Evolutionary conservation across 2,888 invertebrate species (phyloP).

Genomic region (Plusia festucae): DNA sequence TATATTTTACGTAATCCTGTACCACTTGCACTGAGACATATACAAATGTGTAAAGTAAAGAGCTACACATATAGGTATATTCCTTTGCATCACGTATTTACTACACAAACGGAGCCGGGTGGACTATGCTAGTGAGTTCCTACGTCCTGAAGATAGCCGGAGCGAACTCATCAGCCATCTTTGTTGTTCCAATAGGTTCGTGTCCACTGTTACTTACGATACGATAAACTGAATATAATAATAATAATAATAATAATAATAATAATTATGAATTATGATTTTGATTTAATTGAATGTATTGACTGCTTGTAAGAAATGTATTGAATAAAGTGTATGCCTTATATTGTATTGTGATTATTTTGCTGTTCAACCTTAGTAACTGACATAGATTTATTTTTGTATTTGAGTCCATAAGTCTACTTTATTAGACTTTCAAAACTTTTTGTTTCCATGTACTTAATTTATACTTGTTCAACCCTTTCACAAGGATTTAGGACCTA

Average conservation of each 20-base stretch:
- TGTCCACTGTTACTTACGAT: conserved; percentile 20
- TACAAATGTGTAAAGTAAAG: too few species aligned
- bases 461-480: too few species aligned
- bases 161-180: conserved; percentile 54
- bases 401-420: too few species aligned
- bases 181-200: conserved; percentile 43
- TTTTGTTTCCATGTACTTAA: too few species aligned
- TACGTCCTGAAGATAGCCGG: conserved; percentile 39
- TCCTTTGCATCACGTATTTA: not conserved
- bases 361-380: not conserved
- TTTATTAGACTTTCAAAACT: too few species aligned
- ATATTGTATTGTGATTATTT: conserved; percentile 16
- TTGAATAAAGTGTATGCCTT: conserved; percentile 25
- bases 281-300: conserved; percentile 22
- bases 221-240: too few species aligned
- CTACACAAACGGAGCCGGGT: conserved; percentile 13
- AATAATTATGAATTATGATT: conserved; percentile 5
- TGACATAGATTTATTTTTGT: too few species aligned
- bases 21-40: too few species aligned
- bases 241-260: too few species aligned
- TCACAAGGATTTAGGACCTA: too few species aligned
- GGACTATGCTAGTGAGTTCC: conserved; percentile 26
- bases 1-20: too few species aligned
- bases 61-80: too few species aligned
- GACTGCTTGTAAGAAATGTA: conserved; percentile 20